Evolutionary conservation across 37 sponge, comb jelly and placozoan genomes (phyloP), one percentile per base, ranked within the genome.

Genomic region (Beroe ovata): DNA sequence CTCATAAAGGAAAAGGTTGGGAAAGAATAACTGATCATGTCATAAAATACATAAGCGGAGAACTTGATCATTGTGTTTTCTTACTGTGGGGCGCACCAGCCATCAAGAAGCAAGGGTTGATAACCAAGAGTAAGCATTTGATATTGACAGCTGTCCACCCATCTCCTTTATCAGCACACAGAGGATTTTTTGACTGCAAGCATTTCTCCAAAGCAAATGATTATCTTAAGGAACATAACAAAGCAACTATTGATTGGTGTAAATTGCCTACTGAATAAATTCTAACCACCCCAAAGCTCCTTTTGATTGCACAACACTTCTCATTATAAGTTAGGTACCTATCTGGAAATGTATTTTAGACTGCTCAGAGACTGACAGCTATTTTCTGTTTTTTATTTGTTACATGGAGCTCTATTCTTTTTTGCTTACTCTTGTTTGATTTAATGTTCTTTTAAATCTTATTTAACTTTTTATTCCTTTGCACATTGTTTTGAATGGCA

Each of bases 21-120:
- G 99, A 98, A 91, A 95, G 91, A 30, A 59, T 98, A 39, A 98
- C 99, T 37, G 99, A 98, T 92, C 94, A 94, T 18, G 96, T 98
- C 19, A 93, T 96, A 59, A 91, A 93, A 61, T 94, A 95, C 95
- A 28, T 98, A 23, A 94, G 94, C 36, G 91, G 92, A 47, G 72
- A 94, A 38, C 58, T 23, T 1, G 21, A 69, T 0, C 88, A 89
- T 21, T 40, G 96, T 40, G 99, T 96, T 64, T 98, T 98, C 77
- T 26, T 98, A 38, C 89, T 98, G 54, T 98, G 99, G 99, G 99
- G 99, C 20, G 30, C 92, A 11, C 69, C 94, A 89, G 99, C 99
- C 69, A 95, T 95, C 64, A 95, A 96, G 91, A 98, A 98, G 38
- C 94, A 93, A 18, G 64, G 64, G 4, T 20, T 90, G n/a, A 38